Percentiles rank a stretch among this genome's conserved stretches.
Evolutionary conservation across 2,888 invertebrate genomes (phyloP).

Genomic region (Platynereis dumerilii): DNA sequence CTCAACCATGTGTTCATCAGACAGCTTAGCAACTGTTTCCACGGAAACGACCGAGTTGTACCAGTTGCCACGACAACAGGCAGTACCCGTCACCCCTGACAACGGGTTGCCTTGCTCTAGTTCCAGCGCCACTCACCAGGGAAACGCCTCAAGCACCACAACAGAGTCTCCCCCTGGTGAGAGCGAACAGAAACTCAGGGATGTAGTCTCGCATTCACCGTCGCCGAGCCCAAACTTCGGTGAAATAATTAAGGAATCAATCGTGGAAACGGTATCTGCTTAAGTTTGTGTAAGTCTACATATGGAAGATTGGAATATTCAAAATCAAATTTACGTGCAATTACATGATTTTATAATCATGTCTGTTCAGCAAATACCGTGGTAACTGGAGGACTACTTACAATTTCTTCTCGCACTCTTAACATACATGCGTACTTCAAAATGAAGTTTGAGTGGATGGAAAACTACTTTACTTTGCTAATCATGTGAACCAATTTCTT

Average conservation of each 20-base stretch:
- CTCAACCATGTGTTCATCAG: no score
- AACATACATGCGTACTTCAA: no score
- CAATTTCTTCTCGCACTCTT: no score
- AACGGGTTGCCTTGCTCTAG: background rate
- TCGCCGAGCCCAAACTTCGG: conserved; percentile 72
- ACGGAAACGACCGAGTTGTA: background rate
- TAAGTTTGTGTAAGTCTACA: conserved; percentile 27
- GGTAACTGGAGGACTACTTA: no score
- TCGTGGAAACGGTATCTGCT: conserved; percentile 87
- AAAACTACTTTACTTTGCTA: no score
- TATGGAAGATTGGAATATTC: no score
- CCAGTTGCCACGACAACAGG: conserved; percentile 1
- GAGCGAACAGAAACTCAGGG: conserved; percentile 4
- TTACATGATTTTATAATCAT: no score
- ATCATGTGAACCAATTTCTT: no score
- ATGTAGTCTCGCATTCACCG: background rate
- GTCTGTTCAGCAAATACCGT: no score
- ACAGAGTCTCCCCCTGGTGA: conserved; percentile 5
- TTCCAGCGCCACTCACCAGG: background rate
- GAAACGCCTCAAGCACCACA: background rate
- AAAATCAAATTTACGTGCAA: no score
- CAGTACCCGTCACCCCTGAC: background rate
- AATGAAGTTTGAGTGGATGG: no score
- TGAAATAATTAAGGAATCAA: conserved; percentile 89
- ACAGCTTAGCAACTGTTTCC: no score